Percentiles rank a stretch among this genome's conserved stretches.
phyloP scores from a whole-genome alignment of 2,888 invertebrate genomes.

The Hermaeophaga mercurialis region DNA sequence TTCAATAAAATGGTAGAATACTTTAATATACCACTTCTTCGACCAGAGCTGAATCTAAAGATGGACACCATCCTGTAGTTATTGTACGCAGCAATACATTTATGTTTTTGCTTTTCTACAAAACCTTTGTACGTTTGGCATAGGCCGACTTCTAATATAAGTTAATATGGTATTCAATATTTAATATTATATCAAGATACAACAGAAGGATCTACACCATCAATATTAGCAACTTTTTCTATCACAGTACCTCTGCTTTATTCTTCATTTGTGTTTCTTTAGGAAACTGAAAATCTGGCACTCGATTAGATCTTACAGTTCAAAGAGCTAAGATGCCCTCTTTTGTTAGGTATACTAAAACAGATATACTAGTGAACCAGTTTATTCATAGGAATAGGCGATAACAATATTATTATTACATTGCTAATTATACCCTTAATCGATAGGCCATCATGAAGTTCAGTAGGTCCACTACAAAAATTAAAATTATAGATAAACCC shows the following conservation, averaged over 20 bases:
- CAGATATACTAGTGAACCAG: slow-evolving; percentile 42
- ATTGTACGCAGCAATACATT: neutral
- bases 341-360: slow-evolving; percentile 34
- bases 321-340: slow-evolving; percentile 35
- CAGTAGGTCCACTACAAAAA: neutral
- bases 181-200: neutral
- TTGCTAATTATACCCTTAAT: neutral
- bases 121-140: neutral
- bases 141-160: neutral
- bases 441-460: neutral
- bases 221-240: neutral
- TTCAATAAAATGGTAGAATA: no score
- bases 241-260: no score
- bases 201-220: neutral
- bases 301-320: slow-evolving; percentile 29
- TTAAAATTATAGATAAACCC: neutral
- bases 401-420: slow-evolving; percentile 5
- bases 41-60: neutral
- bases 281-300: neutral
- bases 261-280: no score
- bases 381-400: slow-evolving; percentile 31
- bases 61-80: neutral
- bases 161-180: neutral
- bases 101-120: neutral
- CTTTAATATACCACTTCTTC: no score